Evolutionary conservation across 2,113 vertebrate species (phyloP).

Genomic region (Calyptommatus sinebrachiatus): DNA sequence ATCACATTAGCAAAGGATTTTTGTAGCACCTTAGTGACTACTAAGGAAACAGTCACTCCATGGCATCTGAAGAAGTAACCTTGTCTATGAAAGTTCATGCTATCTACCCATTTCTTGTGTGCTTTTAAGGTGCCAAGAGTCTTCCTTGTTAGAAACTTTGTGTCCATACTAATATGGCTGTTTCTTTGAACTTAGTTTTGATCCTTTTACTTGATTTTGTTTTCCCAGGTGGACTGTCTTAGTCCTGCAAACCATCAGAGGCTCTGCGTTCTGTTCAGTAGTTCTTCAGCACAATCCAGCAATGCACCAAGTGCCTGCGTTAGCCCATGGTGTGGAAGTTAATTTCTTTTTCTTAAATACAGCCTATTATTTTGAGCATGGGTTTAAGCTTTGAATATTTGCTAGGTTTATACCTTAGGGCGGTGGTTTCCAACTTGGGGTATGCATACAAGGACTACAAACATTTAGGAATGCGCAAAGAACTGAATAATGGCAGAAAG

Average conservation of each 20-base stretch:
- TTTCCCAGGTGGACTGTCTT: conserved; percentile 89
- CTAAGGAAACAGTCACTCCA: too few relatives aligned
- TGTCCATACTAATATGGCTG: background rate
- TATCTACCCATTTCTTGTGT: too few relatives aligned
- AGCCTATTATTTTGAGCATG: background rate
- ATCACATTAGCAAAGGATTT: background rate
- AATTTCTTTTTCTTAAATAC: background rate
- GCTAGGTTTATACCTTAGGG: background rate
- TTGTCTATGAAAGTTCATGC: too few relatives aligned
- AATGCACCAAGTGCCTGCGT: conserved; percentile 97
- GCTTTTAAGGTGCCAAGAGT: too few relatives aligned
- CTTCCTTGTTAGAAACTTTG: background rate
- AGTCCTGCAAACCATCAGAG: conserved; percentile 91
- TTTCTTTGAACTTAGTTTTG: background rate
- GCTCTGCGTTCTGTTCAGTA: conserved; percentile 97
- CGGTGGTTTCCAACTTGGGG: background rate
- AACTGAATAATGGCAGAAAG: background rate
- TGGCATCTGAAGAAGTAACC: too few relatives aligned
- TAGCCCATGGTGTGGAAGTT: conserved; percentile 87
- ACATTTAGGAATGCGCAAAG: background rate
- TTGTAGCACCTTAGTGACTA: too few relatives aligned
- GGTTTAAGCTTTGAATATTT: background rate
- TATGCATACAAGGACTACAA: too few relatives aligned
- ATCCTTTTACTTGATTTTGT: conserved; percentile 33
- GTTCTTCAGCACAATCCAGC: conserved; percentile 90